Evolutionary conservation across 1,140 invertebrate species (phyloP), one percentile per base, ranked within the genome.

Genomic region (Amyelois transitella): DNA sequence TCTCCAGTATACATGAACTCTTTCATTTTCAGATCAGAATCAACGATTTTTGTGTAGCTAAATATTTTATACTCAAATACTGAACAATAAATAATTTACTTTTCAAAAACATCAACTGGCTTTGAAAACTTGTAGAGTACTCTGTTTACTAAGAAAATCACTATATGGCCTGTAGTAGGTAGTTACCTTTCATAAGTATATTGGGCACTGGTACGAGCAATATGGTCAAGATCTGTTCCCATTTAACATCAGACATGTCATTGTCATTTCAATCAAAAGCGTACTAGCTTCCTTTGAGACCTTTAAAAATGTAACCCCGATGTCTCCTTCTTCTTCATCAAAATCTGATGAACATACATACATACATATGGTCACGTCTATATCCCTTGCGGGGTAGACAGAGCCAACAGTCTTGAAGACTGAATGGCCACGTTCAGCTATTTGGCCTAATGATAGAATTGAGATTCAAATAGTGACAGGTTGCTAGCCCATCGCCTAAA

Each of bases 141-240:
- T 32, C 49, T 51, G 25, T 51, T 32, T 45, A 21, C 55, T 84
- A 0, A 72, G 81, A 8, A 81, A 80, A 43, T 44, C 78, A 8
- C 51, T 86, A 14, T 85, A 88, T 67, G 83, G 81, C 1, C 52
- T 87, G 2, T 84, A 88, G 51, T 78, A 85, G 51, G 69, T 77
- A 3, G n/a, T n/a, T n/a, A 45, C 44, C 44, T 18, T 45, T 32
- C 49, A 51, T 51, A 32, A 7, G 25, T 51, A 51, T 51, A 51
- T 51, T 51, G 28, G 49, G 49, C 22, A 51, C 49, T 51, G 49
- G 49, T 51, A 51, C 32, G n/a, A 24, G 28, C 25, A 51, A 51
- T 22, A 3, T 24, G 4, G 22, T 24, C 8, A 3, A 24, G 4
- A 51, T 51, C 24, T 51, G 49, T 51, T 51, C 6, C 24, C 49